Base-by-base conservation (phyloP, 1,140 invertebrate species). In the Anastatus disparis region DNA sequence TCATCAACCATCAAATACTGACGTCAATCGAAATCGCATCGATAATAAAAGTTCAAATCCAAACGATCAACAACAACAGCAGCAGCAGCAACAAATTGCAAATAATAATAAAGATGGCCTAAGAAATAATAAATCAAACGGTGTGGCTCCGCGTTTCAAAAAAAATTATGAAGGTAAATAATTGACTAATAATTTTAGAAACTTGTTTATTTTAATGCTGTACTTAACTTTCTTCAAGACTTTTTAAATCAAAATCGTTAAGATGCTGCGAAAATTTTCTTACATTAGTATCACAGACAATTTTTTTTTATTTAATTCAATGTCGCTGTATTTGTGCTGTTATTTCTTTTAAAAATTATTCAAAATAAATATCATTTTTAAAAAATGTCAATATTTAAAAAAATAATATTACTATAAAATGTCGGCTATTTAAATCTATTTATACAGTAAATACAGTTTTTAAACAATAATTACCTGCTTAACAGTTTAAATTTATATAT, bases 111-210 rank as follows among this genome's bases (percentile, higher is more conserved):
- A 66, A 20, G 74, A 77, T 2, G 15, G 29, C 10, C 50, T 50
- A 22, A 46, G 67, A 20, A 17, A n/a, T 1, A 63, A 67, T 40
- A 76, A 22, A 24, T 72, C 67, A 22, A 80, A 77, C 22, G 58
- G 71, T 10, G 31, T 74, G 9, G 67, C 72, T n/a, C 69, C 79
- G 10, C 72, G 79, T 50, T 79, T 78, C 61, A 80, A 79, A 20
- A 78, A 71, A 66, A 77, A 74, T 70, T 31, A 64, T n/a, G 78
- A 75, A 2, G 69, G 79, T 79, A 22, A n/a, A n/a, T 71, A 55
- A 15, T 61, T 52, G 13, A 26, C 6, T 62, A 29, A 22, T 20
- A 46, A 55, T 22, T 24, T 38, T 2, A 55, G 65, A 50, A 27
- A 66, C 29, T 70, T 53, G 29, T 69, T 61, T 69, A 69, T 69